phyloP scores from a whole-genome alignment of 2,888 invertebrate genomes.

The Stenoptilia bipunctidactyla region DNA sequence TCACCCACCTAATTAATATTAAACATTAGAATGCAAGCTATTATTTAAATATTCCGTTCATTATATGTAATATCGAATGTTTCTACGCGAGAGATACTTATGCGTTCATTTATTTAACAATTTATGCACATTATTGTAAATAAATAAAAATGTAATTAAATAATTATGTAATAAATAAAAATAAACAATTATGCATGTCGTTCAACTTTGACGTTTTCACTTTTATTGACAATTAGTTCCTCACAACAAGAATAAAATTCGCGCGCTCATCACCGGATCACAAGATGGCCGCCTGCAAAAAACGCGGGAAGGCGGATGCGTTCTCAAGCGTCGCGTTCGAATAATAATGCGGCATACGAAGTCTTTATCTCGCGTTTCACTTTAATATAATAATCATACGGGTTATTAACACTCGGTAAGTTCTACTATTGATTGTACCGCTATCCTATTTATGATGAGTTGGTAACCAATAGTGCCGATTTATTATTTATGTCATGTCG shows the following conservation, averaged over 20 bases:
- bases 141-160: no score
- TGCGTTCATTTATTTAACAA: no score
- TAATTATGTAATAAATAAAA: no score
- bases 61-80: no score
- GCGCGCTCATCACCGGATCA: conserved; percentile 30
- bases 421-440: not conserved
- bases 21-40: no score
- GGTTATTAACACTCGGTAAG: conserved; percentile 12
- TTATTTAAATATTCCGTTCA: no score
- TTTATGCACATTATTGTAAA: no score
- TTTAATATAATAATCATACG: conserved; percentile 14
- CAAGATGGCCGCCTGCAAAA: conserved; percentile 48
- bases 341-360: conserved; percentile 41
- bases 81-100: no score
- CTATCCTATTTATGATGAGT: conserved; percentile 1
- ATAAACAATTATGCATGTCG: conserved; percentile 19
- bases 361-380: conserved; percentile 25
- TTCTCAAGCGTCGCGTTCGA: conserved; percentile 35
- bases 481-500: conserved; percentile 64
- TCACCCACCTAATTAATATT: no score
- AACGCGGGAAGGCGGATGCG: conserved; percentile 34
- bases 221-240: no score
- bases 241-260: conserved; percentile 42
- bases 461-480: conserved; percentile 1
- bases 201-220: conserved; percentile 48